A percentile compares a stretch with the other conserved stretches of the same genome.
These are phyloP conservation scores for Minunthozetes semirufus DNA, from an alignment of 2,888 invertebrate genomes.

Conservation along the genomic window DNA sequence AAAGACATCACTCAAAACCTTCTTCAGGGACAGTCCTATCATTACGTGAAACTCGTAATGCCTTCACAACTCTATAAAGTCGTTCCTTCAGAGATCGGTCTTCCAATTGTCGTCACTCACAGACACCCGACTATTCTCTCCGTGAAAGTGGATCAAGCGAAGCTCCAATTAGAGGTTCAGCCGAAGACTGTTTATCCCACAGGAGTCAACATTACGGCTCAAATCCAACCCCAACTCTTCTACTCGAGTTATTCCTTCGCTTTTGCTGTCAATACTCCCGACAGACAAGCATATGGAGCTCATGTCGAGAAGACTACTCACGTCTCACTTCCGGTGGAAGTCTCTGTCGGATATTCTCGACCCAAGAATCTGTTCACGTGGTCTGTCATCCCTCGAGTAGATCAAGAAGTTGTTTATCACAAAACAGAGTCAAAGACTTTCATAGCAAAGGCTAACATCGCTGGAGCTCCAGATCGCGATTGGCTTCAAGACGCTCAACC, in stretches of 20 bases:
- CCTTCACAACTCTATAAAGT: slow-evolving; percentile 38
- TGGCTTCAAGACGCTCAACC: slow-evolving; percentile 26
- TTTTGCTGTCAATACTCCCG: slow-evolving; percentile 31
- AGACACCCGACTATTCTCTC: slow-evolving; percentile 39
- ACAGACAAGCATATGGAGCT: slow-evolving; percentile 41
- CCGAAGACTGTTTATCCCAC: slow-evolving; percentile 28
- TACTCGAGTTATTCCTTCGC: slow-evolving; percentile 32
- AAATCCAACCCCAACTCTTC: slow-evolving; percentile 35
- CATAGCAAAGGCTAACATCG: slow-evolving; percentile 36
- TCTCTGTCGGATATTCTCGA: slow-evolving; percentile 29
- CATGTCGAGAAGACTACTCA: slow-evolving; percentile 42
- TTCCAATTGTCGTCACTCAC: slow-evolving; percentile 40
- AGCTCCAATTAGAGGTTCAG: slow-evolving; percentile 5
- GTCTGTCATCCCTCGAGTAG: slow-evolving; percentile 35
- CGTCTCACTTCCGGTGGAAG: slow-evolving; percentile 43
- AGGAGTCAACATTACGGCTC: slow-evolving; percentile 34
- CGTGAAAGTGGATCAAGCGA: slow-evolving; percentile 35
- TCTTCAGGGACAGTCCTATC: slow-evolving; percentile 26
- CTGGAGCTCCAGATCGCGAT: slow-evolving; percentile 30
- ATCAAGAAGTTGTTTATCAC: slow-evolving; percentile 36
- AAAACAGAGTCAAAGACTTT: slow-evolving; percentile 37
- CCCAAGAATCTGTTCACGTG: slow-evolving; percentile 35
- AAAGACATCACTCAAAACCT: slow-evolving; percentile 19
- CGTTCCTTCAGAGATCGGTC: slow-evolving; percentile 36
- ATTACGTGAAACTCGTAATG: slow-evolving; percentile 39